Percentiles rank a stretch among this genome's conserved stretches.
These are phyloP conservation scores for Etheostoma perlongum DNA, from an alignment of 2,797 vertebrate species.

Conservation along the genomic window DNA sequence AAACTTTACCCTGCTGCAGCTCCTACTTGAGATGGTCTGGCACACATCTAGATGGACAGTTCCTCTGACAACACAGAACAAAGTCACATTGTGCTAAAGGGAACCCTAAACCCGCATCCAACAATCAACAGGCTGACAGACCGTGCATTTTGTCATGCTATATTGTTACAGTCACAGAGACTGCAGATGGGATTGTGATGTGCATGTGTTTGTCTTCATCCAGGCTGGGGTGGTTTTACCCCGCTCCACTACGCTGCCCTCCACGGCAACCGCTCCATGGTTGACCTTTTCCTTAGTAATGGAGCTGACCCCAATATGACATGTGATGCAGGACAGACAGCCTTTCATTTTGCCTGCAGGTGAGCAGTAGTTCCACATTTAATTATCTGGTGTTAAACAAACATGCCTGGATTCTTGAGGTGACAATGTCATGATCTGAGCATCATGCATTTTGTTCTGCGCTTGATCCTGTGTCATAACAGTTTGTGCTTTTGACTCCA, in stretches of 20 bases:
- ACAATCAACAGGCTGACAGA: constrained; percentile 38
- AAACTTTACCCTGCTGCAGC: constrained; percentile 33
- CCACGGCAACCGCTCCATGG: constrained; percentile 82
- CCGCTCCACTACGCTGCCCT: constrained; percentile 86
- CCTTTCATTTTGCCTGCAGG: constrained; percentile 88
- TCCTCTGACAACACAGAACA: constrained; percentile 55
- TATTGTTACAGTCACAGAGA: constrained; percentile 9
- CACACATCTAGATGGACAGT: constrained; percentile 45
- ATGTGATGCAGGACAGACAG: constrained; percentile 85
- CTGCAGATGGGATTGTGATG: constrained; percentile 23
- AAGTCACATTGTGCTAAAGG: constrained; percentile 53
- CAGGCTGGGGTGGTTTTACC: constrained; percentile 88
- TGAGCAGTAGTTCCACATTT: constrained; percentile 44
- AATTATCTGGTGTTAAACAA: constrained; percentile 2
- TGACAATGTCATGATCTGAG: neutral
- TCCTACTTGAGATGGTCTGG: constrained; percentile 46
- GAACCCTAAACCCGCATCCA: constrained; percentile 32
- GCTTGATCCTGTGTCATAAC: constrained; percentile 3
- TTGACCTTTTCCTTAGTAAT: constrained; percentile 81
- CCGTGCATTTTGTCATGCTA: constrained; percentile 10
- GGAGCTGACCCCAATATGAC: constrained; percentile 85
- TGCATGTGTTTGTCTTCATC: constrained; percentile 34
- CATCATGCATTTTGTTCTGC: neutral
- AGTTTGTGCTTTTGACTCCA: constrained; percentile 18
- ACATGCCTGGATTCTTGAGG: neutral